Evolutionary conservation across 2,888 invertebrate genomes (phyloP), one percentile per base, ranked within the genome.

Genomic region (Cecidostiba fungosa): DNA sequence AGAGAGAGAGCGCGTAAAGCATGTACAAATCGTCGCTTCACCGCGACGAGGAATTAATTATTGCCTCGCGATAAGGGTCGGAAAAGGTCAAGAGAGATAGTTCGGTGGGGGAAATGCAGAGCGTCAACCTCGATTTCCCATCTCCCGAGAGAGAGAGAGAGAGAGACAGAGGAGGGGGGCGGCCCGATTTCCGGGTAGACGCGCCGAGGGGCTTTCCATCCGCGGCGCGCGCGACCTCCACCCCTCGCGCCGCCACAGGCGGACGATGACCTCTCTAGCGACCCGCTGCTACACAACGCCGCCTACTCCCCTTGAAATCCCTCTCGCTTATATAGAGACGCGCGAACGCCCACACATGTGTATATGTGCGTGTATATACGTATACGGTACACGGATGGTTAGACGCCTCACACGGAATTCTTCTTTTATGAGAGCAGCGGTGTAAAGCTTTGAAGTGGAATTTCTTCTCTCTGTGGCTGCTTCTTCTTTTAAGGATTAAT

Each of bases 181-280:
- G 50, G 59, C 77, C 77, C 79, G 80, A 86, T 86, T 86, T 80
- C 83, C 86, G 83, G 80, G 77, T 84, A 59, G 66, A 72, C 80
- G 29, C 47, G 62, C 66, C 77, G 69, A 43, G 54, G 66, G 54
- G 54, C 50, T 36, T 74, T 69, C 69, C 29, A n/a, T 50, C 19
- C 23, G 54, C n/a, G 5, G 5, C 54, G 4, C 16, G 8, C 72
- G 62, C 79, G 74, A 83, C 77, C 73, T 77, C 83, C 72, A 77
- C 70, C 54, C 66, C 76, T 43, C 77, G 32, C 72, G 70, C 36
- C 70, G 74, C 39, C 54, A n/a, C 39, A 10, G 81, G 77, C 85
- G 81, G 77, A 12, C 66, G 66, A 82, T 85, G 85, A 85, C 85
- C 82, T 82, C 82, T 69, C 69, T 12, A 10, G 72, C 77, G 73